Base-by-base conservation (phyloP, 2,888 invertebrate genomes). In the Lucinisca nassula region DNA sequence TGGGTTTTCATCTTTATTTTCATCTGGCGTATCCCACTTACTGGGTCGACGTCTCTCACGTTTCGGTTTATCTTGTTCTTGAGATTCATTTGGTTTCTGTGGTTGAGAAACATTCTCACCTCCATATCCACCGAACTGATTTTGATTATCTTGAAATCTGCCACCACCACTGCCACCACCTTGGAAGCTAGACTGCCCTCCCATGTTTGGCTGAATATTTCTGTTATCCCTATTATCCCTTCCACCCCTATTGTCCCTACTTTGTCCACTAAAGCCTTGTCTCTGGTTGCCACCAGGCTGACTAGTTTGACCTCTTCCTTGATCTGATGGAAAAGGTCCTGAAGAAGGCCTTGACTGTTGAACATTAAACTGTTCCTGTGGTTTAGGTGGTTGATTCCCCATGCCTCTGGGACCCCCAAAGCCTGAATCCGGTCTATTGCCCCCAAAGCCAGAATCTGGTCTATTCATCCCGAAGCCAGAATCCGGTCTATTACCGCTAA, bases 1-100 rank as follows among this genome's bases (percentile, higher is more conserved):
- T 32, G 82, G 61, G 75, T 80, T 40, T n/a, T 87, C 90, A 72
- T 77, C 77, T 0, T 84, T 83, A 37, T 88, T 88, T 10, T 91
- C 92, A 24, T 90, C 88, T 17, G 93, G 92, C 30, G 82, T 92
- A 51, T 93, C 93, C 91, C 93, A 93, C 76, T 93, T 93, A 75
- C 92, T 92, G 24, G 93, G 93, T 40, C 93, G 85, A 37, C 92
- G 87, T 70, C 93, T 88, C 81, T 92, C 92, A 75, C 92, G 82
- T 75, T 77, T 77, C 10, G 77, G 77, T 77, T 77, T 77, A 38
- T 77, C 77, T 37, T 77, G 40, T 40, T 40, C 40, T 49, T 74
- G 45, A 74, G 40, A 27, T 45, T 74, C 74, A 12, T 74, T 74
- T 27, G 4, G 32, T 17, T 74, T 17, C 24, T 89, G 84, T 82